phyloP scores from a whole-genome alignment of 2,113 vertebrate genomes.

The Hylia prasina region DNA sequence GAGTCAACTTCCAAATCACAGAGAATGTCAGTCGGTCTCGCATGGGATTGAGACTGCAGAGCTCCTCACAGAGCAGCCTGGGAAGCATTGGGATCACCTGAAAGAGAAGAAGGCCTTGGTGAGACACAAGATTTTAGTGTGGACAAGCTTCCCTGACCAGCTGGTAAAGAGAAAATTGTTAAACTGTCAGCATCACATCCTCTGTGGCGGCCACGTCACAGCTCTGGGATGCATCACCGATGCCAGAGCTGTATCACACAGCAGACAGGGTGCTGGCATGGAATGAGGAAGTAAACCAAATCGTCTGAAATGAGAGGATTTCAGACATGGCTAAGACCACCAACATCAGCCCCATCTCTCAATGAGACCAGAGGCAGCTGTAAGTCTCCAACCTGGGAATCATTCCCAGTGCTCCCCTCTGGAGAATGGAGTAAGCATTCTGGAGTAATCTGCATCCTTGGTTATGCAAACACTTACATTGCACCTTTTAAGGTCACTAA shows the following conservation, averaged over 20 bases:
- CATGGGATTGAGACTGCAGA: conserved; percentile 96
- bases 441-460: neutral
- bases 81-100: conserved; percentile 97
- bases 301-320: neutral
- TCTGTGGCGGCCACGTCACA: neutral
- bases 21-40: conserved; percentile 91
- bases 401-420: neutral
- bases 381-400: neutral
- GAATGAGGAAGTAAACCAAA: neutral
- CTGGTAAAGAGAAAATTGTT: neutral
- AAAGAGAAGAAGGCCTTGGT: neutral
- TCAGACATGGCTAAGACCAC: neutral
- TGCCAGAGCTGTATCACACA: neutral
- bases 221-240: neutral
- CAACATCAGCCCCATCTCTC: neutral
- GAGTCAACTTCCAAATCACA: conserved; percentile 91
- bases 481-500: neutral
- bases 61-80: conserved; percentile 89
- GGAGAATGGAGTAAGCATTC: neutral
- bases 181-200: neutral
- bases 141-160: neutral
- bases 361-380: neutral
- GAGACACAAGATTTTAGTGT: neutral
- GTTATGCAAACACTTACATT: neutral
- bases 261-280: fast-evolving